Evolutionary conservation across 2,113 vertebrate species (phyloP).

Genomic region (Camelus dromedarius): DNA sequence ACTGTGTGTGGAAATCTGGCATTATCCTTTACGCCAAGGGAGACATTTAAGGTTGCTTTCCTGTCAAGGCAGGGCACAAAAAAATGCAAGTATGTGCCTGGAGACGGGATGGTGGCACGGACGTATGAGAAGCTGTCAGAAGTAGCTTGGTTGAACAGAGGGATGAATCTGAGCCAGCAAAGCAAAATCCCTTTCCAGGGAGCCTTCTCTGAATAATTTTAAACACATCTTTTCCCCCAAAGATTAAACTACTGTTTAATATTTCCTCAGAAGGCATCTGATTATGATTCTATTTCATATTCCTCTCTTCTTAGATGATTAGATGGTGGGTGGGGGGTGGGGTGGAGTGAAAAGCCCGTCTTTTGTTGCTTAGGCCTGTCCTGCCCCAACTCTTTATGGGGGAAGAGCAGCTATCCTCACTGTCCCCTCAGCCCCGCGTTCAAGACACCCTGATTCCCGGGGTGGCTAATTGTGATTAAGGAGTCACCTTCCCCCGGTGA

Average conservation of each 20-base stretch:
- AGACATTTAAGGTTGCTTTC: not conserved
- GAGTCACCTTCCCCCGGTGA: not conserved
- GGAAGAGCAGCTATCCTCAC: rapidly evolving
- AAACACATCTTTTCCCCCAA: not conserved
- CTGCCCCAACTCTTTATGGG: rapidly evolving
- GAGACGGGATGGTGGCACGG: too few relatives aligned
- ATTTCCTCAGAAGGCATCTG: not conserved
- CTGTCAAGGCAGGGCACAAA: not conserved
- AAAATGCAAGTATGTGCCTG: not conserved
- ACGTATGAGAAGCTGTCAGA: not conserved
- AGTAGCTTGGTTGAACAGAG: too few relatives aligned
- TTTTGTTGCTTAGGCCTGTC: not conserved
- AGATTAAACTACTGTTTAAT: not conserved
- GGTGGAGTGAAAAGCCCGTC: rapidly evolving
- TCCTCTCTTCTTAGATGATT: not conserved
- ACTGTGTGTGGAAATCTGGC: not conserved
- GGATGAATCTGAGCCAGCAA: not conserved
- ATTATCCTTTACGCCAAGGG: not conserved
- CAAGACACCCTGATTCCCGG: not conserved
- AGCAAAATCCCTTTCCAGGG: not conserved
- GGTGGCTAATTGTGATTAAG: not conserved
- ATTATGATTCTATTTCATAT: not conserved
- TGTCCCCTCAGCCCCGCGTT: not conserved
- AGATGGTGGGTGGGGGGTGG: not conserved
- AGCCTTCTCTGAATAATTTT: not conserved